Conservation (phyloP, 2,797 vertebrate genomes). For the Apogon hyalosoma region DNA sequence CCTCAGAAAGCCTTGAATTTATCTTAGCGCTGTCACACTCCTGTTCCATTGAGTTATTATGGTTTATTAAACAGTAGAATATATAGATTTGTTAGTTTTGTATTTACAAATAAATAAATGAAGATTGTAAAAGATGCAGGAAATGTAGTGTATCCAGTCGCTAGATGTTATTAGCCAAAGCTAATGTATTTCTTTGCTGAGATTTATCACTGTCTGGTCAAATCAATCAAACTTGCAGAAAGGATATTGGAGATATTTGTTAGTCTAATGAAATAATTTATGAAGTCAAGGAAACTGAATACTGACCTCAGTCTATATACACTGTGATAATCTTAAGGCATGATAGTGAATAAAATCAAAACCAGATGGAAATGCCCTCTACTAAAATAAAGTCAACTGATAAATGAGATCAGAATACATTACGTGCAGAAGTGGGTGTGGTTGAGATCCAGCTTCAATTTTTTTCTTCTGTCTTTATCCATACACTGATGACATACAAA, state of each 20-base stretch:
- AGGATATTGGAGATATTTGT: background rate
- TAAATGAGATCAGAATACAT: conserved; percentile 31
- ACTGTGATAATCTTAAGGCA: conserved; percentile 11
- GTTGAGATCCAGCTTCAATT: conserved; percentile 14
- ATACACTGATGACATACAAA: conserved; percentile 48
- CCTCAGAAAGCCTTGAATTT: conserved; percentile 3
- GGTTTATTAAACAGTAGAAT: conserved; percentile 2
- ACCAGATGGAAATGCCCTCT: conserved; percentile 12
- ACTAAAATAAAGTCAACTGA: conserved; percentile 14
- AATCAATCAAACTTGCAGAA: background rate
- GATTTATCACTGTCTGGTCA: background rate
- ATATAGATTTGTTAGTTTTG: background rate
- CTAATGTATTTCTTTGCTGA: conserved; percentile 5
- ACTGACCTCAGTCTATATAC: conserved; percentile 8
- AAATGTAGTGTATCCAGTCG: conserved; percentile 32
- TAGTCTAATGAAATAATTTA: no score
- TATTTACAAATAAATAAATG: conserved; percentile 11
- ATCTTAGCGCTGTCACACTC: background rate
- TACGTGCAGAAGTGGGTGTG: conserved; percentile 28
- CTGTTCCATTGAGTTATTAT: background rate
- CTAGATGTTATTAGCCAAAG: conserved; percentile 11
- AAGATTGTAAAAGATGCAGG: conserved; percentile 14
- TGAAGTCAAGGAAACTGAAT: conserved; percentile 22
- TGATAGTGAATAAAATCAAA: conserved; percentile 32
- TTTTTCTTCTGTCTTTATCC: conserved; percentile 32